Base-by-base conservation (phyloP, 2,888 invertebrate species). In the Chymomyza amoena region DNA sequence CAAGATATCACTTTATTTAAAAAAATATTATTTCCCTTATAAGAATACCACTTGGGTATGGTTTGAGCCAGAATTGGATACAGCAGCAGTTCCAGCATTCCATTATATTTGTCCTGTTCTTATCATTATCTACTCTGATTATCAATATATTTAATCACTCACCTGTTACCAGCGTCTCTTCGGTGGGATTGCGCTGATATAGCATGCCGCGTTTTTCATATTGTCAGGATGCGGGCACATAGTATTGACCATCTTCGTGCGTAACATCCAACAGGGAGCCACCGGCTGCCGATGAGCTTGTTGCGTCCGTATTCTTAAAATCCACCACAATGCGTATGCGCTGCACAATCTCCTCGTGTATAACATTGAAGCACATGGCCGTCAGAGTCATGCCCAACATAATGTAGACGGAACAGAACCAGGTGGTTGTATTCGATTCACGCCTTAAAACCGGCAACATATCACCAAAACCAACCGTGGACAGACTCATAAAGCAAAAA, bases 401-500 rank as follows among this genome's bases (percentile, higher is more conserved):
- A 69, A 97, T 97, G 90, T 97, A 97, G 69, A 95, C 94, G 36
- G 97, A 97, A 92, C 96, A 97, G 91, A 97, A 97, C 97, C 97
- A 97, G 75, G 97, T 93, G 45, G 96, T 96, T 36, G 94, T 94
- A 90, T 93, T 93, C 45, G 92, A 91, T 69, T 92, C 92, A 15
- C 91, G 84, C 0, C 89, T 84, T 64, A 93, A 91, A 39, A 96
- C 96, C 64, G 97, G 96, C 78, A 96, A 93, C 92, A 97, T 94
- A 89, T 96, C 96, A 72, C 97, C 97, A 81, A 97, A 97, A 45
- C 98, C 98, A 88, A 97, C 97, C 16, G 97, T 97, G 87, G 96
- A 97, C 89, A 98, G 93, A 80, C 97, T 96, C 95, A 98, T 98
- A 92, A 98, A 98, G 92, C 98, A 98, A 92, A 98, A 98, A 92